Evolutionary conservation across 2,113 vertebrate genomes (phyloP).

Genomic region (Odocoileus virginianus): DNA sequence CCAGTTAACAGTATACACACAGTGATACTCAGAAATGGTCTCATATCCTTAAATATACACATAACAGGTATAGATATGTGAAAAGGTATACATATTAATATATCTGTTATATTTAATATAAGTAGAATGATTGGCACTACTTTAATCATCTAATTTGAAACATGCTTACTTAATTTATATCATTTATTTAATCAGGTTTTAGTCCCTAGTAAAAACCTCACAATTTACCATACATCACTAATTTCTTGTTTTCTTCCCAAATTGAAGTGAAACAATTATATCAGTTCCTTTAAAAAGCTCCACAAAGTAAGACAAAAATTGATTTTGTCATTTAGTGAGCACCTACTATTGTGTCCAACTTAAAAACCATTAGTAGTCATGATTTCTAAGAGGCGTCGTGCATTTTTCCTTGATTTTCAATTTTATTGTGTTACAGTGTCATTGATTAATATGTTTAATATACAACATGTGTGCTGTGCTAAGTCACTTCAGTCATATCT

Average conservation of each 20-base stretch:
- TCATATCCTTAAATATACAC: neutral
- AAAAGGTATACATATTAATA: neutral
- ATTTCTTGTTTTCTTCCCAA: neutral
- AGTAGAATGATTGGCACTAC: slow-evolving; percentile 10
- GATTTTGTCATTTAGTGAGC: neutral
- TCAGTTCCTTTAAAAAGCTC: neutral
- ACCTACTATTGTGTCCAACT: neutral
- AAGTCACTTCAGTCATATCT: no score
- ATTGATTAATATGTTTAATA: neutral
- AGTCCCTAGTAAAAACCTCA: neutral
- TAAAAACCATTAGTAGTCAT: neutral
- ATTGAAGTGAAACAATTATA: fast-evolving
- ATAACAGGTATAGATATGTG: neutral
- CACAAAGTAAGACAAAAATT: neutral
- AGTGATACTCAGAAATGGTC: neutral
- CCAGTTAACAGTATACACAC: neutral
- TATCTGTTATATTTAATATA: slow-evolving; percentile 11
- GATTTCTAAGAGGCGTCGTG: neutral
- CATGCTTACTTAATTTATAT: slow-evolving; percentile 19
- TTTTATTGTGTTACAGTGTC: neutral
- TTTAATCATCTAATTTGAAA: slow-evolving; percentile 8
- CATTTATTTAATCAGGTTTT: neutral
- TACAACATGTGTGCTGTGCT: neutral
- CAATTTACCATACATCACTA: neutral
- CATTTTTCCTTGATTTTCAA: neutral